phyloP scores from a whole-genome alignment of 2,113 vertebrate species.

The Dipodomys merriami region DNA sequence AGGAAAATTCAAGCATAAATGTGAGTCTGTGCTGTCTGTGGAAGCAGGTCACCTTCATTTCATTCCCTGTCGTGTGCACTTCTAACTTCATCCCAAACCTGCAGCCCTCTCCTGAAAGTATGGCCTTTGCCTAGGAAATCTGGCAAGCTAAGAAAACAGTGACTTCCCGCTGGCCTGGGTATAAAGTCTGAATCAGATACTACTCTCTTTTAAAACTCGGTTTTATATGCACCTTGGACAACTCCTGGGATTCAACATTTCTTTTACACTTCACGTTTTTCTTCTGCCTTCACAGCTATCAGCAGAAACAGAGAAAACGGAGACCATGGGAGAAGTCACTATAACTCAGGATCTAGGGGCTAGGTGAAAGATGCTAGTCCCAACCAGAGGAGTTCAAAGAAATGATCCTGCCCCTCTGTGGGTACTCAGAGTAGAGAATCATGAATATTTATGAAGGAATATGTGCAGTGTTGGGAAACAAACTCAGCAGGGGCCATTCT shows the following conservation, averaged over 20 bases:
- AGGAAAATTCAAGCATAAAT: slow-evolving; percentile 37
- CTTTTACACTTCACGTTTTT: slow-evolving; percentile 66
- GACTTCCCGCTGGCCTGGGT: slow-evolving; percentile 59
- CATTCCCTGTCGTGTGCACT: background rate
- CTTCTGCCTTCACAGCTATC: slow-evolving; percentile 68
- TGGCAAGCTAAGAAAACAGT: slow-evolving; percentile 37
- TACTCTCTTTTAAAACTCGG: slow-evolving; percentile 69
- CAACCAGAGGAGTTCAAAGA: slow-evolving; percentile 74
- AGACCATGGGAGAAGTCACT: slow-evolving; percentile 29
- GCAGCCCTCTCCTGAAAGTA: slow-evolving; percentile 43
- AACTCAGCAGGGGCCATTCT: slow-evolving; percentile 63
- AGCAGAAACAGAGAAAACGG: slow-evolving; percentile 62
- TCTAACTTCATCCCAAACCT: slow-evolving; percentile 14
- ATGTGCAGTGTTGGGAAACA: slow-evolving; percentile 73
- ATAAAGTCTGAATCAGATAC: slow-evolving; percentile 72
- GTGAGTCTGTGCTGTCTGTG: background rate
- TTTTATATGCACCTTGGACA: slow-evolving; percentile 76
- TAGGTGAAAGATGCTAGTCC: slow-evolving; percentile 59
- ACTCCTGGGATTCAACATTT: slow-evolving; percentile 73
- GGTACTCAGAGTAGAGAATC: slow-evolving; percentile 54
- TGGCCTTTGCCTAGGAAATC: slow-evolving; percentile 30
- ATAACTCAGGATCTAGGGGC: slow-evolving; percentile 70
- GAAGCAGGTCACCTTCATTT: background rate
- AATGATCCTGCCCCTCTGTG: slow-evolving; percentile 59
- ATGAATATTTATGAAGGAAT: slow-evolving; percentile 81